A percentile compares a stretch with the other conserved stretches of the same genome.
phyloP scores from a whole-genome alignment of 2,888 invertebrate genomes.

The Melangyna quadrimaculata region DNA sequence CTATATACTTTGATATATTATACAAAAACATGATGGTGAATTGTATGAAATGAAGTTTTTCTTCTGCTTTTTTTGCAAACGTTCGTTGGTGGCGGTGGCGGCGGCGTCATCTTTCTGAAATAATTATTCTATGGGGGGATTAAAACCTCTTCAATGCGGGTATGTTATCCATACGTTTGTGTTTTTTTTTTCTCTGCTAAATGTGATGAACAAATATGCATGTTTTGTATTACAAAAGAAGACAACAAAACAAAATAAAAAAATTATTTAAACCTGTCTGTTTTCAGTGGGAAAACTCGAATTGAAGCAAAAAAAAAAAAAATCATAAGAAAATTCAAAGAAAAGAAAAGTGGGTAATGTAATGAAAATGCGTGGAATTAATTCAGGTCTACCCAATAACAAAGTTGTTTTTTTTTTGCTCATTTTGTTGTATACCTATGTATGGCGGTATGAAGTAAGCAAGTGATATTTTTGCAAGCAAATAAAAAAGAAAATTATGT shows the following conservation, averaged over 20 bases:
- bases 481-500: background rate
- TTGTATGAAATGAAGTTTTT: background rate
- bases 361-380: constrained; percentile 53
- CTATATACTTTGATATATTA: constrained; percentile 14
- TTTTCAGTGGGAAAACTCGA: constrained; percentile 59
- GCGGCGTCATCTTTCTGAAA: constrained; percentile 35
- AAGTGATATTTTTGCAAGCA: background rate
- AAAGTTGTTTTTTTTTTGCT: constrained; percentile 3
- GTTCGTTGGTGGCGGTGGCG: background rate
- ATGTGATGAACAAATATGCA: constrained; percentile 35
- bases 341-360: constrained; percentile 6
- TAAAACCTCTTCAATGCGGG: constrained; percentile 15
- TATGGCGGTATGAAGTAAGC: too few relatives aligned
- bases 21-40: background rate
- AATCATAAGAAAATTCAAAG: constrained; percentile 24
- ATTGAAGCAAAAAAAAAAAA: constrained; percentile 7
- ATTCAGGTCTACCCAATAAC: constrained; percentile 47
- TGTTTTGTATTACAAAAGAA: constrained; percentile 28
- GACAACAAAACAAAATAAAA: background rate
- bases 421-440: background rate
- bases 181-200: background rate
- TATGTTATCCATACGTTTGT: constrained; percentile 2
- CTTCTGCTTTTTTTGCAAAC: background rate
- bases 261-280: constrained; percentile 20
- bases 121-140: constrained; percentile 57